Evolutionary conservation across 2,113 vertebrate species (phyloP).

Genomic region (Oreocharis arfaki): DNA sequence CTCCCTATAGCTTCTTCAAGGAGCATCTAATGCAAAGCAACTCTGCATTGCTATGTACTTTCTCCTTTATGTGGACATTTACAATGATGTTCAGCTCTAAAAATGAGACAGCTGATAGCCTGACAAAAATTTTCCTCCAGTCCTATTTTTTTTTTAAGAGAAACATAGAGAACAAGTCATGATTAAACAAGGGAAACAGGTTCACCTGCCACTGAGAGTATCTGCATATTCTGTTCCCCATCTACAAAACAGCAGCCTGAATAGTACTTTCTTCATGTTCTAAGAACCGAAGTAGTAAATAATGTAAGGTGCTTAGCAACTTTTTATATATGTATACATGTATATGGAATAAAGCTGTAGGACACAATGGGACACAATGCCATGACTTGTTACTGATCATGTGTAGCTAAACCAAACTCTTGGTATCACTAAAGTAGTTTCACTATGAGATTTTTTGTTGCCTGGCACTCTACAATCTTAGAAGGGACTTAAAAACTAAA

Average conservation of each 20-base stretch:
- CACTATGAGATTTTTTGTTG: background rate
- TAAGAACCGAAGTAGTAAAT: background rate
- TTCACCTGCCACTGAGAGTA: background rate
- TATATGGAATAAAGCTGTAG: background rate
- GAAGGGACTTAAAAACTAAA: conserved; percentile 44
- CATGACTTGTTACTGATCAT: background rate
- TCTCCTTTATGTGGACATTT: background rate
- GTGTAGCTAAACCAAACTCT: background rate
- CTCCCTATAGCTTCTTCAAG: background rate
- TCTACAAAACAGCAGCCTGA: background rate
- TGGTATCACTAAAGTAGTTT: background rate
- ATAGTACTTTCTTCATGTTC: background rate
- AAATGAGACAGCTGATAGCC: background rate
- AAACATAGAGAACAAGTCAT: background rate
- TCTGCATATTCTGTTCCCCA: background rate
- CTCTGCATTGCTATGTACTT: background rate
- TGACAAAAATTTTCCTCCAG: background rate
- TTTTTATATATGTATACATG: background rate
- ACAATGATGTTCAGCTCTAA: background rate
- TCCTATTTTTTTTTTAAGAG: background rate
- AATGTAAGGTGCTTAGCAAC: background rate
- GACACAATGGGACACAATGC: background rate
- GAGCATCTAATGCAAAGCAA: background rate
- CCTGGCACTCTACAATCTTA: background rate
- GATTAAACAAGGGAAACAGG: background rate